A percentile compares a stretch with the other conserved stretches of the same genome.
Conservation (phyloP, 2,797 vertebrate genomes). For the Rhinatrema bivittatum region DNA sequence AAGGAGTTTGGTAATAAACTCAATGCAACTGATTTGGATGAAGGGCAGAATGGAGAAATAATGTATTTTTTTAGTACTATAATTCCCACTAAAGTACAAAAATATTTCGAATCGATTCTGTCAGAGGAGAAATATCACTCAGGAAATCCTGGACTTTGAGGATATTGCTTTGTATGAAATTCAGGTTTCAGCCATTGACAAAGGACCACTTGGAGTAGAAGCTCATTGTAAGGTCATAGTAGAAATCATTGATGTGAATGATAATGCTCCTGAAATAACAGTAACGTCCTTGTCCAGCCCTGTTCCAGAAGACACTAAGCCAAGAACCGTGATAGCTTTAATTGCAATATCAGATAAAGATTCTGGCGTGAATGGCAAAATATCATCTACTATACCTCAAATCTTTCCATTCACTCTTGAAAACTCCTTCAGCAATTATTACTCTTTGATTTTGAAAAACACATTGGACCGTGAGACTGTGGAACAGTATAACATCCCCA, state of each 20-base stretch:
- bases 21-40: background rate
- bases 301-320: slow-evolving; percentile 1
- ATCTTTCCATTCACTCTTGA: slow-evolving; percentile 25
- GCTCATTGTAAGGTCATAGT: slow-evolving; percentile 49
- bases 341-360: slow-evolving; percentile 50
- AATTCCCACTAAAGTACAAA: no score
- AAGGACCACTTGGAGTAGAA: slow-evolving; percentile 16
- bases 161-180: background rate
- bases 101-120: background rate
- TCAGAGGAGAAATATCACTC: background rate
- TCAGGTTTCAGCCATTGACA: slow-evolving; percentile 30
- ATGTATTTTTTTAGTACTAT: no score
- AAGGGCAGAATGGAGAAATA: background rate
- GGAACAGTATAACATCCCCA: slow-evolving; percentile 9
- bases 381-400: slow-evolving; percentile 18
- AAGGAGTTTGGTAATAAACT: background rate
- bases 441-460: slow-evolving; percentile 38
- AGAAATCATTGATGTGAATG: slow-evolving; percentile 54
- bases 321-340: slow-evolving; percentile 14
- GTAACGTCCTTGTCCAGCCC: slow-evolving; percentile 2
- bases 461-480: slow-evolving; percentile 25
- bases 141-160: background rate
- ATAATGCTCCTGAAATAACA: slow-evolving; percentile 51
- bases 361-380: slow-evolving; percentile 49
- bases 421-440: slow-evolving; percentile 26